Evolutionary conservation across 2,113 vertebrate genomes (phyloP).

Genomic region (Rutilus rutilus): DNA sequence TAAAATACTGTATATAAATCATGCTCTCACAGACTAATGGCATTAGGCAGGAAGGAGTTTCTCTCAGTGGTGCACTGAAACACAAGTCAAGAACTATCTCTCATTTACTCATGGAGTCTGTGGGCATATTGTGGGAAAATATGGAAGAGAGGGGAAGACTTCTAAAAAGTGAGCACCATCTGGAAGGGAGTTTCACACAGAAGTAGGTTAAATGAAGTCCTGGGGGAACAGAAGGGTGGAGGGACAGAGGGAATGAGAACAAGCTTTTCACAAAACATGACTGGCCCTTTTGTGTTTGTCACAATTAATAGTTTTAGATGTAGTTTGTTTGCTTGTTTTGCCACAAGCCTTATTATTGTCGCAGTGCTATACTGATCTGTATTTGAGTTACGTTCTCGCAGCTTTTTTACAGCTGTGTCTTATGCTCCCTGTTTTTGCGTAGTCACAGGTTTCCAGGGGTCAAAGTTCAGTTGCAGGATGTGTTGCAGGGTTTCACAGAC

Average conservation of each 20-base stretch:
- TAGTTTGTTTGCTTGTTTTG: not conserved
- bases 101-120: conserved; percentile 5
- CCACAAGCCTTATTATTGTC: not conserved
- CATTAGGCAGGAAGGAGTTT: not conserved
- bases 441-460: conserved; percentile 29
- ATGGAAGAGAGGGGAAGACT: conserved; percentile 31
- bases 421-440: conserved; percentile 6
- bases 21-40: not conserved
- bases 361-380: not conserved
- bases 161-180: conserved; percentile 45
- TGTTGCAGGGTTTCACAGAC: conserved; percentile 27
- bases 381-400: not conserved
- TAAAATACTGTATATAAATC: conserved; percentile 8
- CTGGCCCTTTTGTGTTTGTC: not conserved
- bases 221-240: conserved; percentile 13
- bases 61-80: not conserved
- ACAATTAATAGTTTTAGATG: not conserved
- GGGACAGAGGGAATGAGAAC: not conserved
- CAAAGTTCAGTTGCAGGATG: conserved; percentile 34
- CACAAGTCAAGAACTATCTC: not conserved
- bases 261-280: conserved; percentile 19
- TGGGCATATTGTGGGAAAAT: conserved; percentile 7
- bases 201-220: conserved; percentile 53
- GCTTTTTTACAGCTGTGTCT: conserved; percentile 19
- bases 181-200: conserved; percentile 40